phyloP scores from a whole-genome alignment of 1,140 invertebrate genomes.

The Apis dorsata region DNA sequence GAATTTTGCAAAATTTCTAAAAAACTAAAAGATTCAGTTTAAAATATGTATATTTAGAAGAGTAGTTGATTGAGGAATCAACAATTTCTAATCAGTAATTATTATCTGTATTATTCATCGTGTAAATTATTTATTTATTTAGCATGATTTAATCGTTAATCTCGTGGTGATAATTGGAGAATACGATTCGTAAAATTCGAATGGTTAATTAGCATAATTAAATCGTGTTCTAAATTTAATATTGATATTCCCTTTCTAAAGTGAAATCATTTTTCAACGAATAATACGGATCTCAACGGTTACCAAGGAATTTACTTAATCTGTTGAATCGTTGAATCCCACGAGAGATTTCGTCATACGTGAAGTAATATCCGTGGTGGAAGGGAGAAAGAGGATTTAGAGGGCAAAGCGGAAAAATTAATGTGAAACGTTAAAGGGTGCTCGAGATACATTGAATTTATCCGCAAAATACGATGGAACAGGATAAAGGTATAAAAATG shows the following conservation, averaged over 20 bases:
- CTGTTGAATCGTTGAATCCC: neutral
- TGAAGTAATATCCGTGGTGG: neutral
- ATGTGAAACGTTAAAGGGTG: conserved; percentile 7
- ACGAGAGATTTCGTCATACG: neutral
- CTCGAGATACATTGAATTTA: neutral
- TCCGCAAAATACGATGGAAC: neutral
- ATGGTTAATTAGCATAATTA: conserved; percentile 1
- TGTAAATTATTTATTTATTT: neutral
- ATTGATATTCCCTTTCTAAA: neutral
- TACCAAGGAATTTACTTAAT: neutral
- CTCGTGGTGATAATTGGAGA: neutral
- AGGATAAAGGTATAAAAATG: neutral
- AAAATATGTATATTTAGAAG: too few species aligned
- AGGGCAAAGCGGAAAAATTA: neutral
- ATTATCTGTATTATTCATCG: neutral
- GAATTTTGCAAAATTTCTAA: too few species aligned
- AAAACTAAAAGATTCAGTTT: too few species aligned
- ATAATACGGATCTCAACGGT: too few species aligned
- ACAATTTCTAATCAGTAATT: neutral
- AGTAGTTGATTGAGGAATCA: too few species aligned
- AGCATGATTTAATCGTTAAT: neutral
- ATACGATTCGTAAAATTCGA: neutral
- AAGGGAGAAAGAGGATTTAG: neutral
- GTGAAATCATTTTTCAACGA: too few species aligned
- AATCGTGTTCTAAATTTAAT: neutral